phyloP scores from a whole-genome alignment of 2,113 vertebrate species.

The Petromus typicus region DNA sequence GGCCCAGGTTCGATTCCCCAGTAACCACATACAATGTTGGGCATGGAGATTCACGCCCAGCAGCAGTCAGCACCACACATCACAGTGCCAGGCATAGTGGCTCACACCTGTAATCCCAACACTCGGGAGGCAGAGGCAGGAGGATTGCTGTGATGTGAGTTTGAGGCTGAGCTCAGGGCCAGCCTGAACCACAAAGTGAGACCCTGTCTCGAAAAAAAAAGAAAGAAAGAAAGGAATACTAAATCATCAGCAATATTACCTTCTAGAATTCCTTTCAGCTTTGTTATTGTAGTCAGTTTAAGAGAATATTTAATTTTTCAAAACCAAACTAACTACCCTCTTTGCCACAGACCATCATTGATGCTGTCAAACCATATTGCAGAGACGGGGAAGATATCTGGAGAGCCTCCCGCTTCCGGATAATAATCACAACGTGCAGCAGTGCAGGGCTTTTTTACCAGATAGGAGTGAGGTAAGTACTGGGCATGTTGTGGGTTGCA shows the following conservation, averaged over 20 bases:
- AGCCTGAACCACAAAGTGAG: no score
- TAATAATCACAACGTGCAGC: slow-evolving; percentile 94
- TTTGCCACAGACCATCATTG: slow-evolving; percentile 87
- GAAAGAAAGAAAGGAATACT: no score
- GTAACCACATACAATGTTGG: no score
- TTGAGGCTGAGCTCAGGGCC: no score
- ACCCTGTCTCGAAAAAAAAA: no score
- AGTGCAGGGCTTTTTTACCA: slow-evolving; percentile 95
- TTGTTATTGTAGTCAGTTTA: neutral
- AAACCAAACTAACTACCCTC: neutral
- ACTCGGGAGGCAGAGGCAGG: no score
- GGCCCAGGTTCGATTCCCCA: no score
- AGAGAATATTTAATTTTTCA: neutral
- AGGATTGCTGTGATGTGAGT: no score
- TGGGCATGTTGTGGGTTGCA: accelerated
- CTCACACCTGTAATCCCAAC: no score
- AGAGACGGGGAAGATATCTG: slow-evolving; percentile 93
- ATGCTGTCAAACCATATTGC: slow-evolving; percentile 90
- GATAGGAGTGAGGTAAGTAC: slow-evolving; percentile 89
- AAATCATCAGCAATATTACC: neutral
- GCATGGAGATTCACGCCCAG: no score
- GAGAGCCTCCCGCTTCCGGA: slow-evolving; percentile 92
- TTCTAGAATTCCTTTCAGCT: neutral
- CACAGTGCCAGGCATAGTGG: no score
- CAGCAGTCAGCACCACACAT: no score